Conservation (phyloP, 2,113 vertebrate species). For the Pica pica region DNA sequence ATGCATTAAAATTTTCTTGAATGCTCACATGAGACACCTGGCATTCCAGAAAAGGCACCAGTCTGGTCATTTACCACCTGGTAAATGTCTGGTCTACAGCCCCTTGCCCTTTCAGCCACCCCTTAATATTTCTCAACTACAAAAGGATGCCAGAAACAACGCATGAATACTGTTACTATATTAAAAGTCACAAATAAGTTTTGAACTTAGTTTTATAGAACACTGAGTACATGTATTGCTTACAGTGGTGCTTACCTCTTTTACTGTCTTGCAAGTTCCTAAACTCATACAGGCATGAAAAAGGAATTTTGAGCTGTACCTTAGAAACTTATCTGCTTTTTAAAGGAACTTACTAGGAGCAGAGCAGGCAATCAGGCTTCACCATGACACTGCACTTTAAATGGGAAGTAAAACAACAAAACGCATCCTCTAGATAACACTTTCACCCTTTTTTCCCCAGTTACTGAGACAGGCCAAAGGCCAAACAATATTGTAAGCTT, state of each 20-base stretch:
- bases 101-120: neutral
- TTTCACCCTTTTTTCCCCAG: neutral
- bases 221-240: neutral
- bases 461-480: neutral
- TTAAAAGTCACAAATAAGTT: neutral
- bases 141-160: neutral
- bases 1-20: neutral
- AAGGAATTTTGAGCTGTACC: neutral
- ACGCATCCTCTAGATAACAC: constrained; percentile 54
- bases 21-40: neutral
- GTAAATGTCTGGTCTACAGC: neutral
- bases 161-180: neutral
- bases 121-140: neutral
- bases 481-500: neutral
- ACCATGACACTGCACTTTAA: constrained; percentile 41
- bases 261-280: neutral
- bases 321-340: constrained; percentile 1
- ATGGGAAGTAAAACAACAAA: constrained; percentile 34
- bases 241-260: neutral
- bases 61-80: neutral
- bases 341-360: neutral
- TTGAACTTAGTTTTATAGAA: neutral
- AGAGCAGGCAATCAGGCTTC: constrained; percentile 4
- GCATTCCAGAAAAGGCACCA: neutral
- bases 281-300: neutral